These are phyloP conservation scores for Tetheella fluctuosa DNA, from an alignment of 2,888 invertebrate genomes.

Conservation along the genomic window DNA sequence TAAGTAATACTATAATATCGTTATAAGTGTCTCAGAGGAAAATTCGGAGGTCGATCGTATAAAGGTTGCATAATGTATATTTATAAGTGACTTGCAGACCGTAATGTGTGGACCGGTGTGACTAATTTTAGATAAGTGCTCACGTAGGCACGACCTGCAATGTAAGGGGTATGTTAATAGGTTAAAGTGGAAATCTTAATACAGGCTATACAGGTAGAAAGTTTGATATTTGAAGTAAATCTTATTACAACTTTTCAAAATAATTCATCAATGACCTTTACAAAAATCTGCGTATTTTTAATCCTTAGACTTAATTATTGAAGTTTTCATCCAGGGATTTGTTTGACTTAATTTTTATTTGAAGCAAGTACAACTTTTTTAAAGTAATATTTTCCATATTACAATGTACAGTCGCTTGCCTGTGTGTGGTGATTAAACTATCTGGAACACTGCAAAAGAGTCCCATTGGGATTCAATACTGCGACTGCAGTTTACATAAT, in stretches of 20 bases:
- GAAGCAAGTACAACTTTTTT: neutral
- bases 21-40: constrained; percentile 26
- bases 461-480: constrained; percentile 16
- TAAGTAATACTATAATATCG: constrained; percentile 17
- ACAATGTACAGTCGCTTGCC: constrained; percentile 2
- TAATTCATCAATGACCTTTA: no score
- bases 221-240: neutral
- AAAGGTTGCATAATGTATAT: constrained; percentile 36
- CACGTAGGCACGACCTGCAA: constrained; percentile 55
- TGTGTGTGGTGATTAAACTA: constrained; percentile 9
- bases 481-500: constrained; percentile 19
- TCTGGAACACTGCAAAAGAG: constrained; percentile 17
- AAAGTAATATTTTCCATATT: neutral
- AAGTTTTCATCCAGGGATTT: neutral
- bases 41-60: constrained; percentile 34
- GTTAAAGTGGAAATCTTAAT: constrained; percentile 59
- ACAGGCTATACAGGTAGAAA: constrained; percentile 19
- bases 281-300: neutral
- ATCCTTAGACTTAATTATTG: neutral
- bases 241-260: no score
- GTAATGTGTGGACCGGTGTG: constrained; percentile 46
- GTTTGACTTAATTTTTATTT: neutral
- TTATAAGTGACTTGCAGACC: constrained; percentile 42
- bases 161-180: constrained; percentile 51
- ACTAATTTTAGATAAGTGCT: constrained; percentile 61